A percentile compares a stretch with the other conserved stretches of the same genome.
phyloP scores from a whole-genome alignment of 1,140 invertebrate genomes.

The Nomia melanderi region DNA sequence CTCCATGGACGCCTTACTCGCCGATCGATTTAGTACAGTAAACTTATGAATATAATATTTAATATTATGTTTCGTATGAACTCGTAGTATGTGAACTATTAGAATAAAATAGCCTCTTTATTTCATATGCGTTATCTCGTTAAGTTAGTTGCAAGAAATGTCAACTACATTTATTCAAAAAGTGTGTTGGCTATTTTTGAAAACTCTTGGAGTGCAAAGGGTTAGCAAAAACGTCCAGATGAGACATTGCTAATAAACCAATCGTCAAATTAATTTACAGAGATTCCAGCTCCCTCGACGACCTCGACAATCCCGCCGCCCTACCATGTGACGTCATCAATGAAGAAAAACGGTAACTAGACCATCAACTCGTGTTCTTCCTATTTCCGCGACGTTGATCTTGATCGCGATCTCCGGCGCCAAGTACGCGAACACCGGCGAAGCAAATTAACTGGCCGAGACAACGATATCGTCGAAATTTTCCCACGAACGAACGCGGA shows the following conservation, averaged over 20 bases:
- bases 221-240: too few relatives aligned
- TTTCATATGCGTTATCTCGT: too few relatives aligned
- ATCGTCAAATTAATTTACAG: constrained; percentile 73
- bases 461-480: constrained; percentile 1
- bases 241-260: neutral
- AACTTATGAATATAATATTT: too few relatives aligned
- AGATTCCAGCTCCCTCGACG: constrained; percentile 87
- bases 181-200: too few relatives aligned
- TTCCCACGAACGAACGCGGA: constrained; percentile 15
- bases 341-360: constrained; percentile 74
- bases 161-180: too few relatives aligned
- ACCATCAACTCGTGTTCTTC: neutral
- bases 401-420: neutral
- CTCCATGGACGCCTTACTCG: too few relatives aligned
- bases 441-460: constrained; percentile 3
- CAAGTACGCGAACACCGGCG: neutral
- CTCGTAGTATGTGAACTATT: too few relatives aligned
- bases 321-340: constrained; percentile 73
- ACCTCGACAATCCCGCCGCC: constrained; percentile 83
- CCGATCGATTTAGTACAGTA: too few relatives aligned
- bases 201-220: too few relatives aligned
- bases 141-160: too few relatives aligned
- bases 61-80: too few relatives aligned
- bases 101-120: too few relatives aligned
- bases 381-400: constrained; percentile 11